Conservation (phyloP, 1,140 invertebrate species). For the Drosophila sechellia region DNA sequence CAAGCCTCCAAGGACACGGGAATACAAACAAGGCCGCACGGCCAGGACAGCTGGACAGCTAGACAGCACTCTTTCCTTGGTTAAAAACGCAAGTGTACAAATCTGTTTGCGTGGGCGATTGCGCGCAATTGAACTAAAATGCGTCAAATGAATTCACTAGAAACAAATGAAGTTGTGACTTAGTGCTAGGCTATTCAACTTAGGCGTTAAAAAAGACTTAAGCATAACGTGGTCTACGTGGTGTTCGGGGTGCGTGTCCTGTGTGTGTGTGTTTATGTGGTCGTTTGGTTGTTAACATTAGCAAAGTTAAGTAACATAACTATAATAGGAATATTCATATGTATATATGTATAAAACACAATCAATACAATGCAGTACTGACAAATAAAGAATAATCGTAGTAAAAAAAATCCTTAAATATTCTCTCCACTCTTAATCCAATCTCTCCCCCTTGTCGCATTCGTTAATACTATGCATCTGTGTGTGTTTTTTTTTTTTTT, state of each 20-base stretch:
- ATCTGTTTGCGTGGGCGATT: background rate
- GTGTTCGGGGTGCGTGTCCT: conserved; percentile 24
- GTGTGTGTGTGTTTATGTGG: conserved; percentile 12
- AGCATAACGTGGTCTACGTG: conserved; percentile 24
- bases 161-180: conserved; percentile 30
- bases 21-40: conserved; percentile 1
- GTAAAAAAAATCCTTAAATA: conserved; percentile 43
- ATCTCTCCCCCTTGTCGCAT: conserved; percentile 15
- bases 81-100: background rate
- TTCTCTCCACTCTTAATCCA: conserved; percentile 11
- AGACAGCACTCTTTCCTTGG: background rate
- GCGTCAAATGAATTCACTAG: conserved; percentile 23
- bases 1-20: background rate
- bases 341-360: conserved; percentile 29
- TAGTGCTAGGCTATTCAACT: conserved; percentile 29
- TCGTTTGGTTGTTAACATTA: conserved; percentile 10
- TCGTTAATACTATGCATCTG: conserved; percentile 70
- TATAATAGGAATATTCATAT: conserved; percentile 34
- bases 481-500: background rate
- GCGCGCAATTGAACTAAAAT: conserved; percentile 30
- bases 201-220: conserved; percentile 23
- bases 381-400: conserved; percentile 32
- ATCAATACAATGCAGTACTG: conserved; percentile 37
- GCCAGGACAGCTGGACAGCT: background rate
- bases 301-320: conserved; percentile 55